These are phyloP conservation scores for Oxyteleia sp. DNA, from an alignment of 2,888 invertebrate species.

Conservation along the genomic window DNA sequence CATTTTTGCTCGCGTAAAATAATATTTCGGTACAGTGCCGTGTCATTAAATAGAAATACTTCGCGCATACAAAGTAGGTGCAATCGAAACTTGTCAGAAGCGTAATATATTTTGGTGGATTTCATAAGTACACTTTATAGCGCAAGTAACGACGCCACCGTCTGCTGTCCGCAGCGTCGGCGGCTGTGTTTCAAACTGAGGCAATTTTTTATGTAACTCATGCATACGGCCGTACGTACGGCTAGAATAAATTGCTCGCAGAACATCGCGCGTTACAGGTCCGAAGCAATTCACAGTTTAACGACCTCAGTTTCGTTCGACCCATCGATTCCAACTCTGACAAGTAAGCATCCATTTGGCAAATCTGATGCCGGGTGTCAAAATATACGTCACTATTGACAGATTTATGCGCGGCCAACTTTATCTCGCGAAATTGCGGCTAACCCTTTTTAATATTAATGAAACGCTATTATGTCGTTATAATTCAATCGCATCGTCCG, in stretches of 20 bases:
- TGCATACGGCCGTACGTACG: slow-evolving; percentile 25
- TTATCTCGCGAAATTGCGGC: neutral
- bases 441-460: neutral
- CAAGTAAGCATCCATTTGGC: slow-evolving; percentile 39
- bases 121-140: slow-evolving; percentile 38
- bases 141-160: slow-evolving; percentile 37
- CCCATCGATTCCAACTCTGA: slow-evolving; percentile 48
- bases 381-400: slow-evolving; percentile 21
- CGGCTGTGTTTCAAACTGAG: slow-evolving; percentile 32
- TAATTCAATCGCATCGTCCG: no score
- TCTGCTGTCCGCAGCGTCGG: slow-evolving; percentile 31
- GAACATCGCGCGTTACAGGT: slow-evolving; percentile 24
- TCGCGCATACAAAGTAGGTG: slow-evolving; percentile 20
- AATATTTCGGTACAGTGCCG: neutral
- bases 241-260: slow-evolving; percentile 37
- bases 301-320: slow-evolving; percentile 54
- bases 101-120: slow-evolving; percentile 31
- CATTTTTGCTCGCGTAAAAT: neutral
- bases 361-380: slow-evolving; percentile 14
- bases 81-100: slow-evolving; percentile 25
- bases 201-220: slow-evolving; percentile 36
- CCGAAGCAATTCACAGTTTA: slow-evolving; percentile 52
- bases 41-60: slow-evolving; percentile 19
- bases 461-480: neutral
- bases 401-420: slow-evolving; percentile 14